Evolutionary conservation across 2,888 invertebrate genomes (phyloP), one percentile per base, ranked within the genome.

Genomic region (Drosophila pseudotalamancana): DNA sequence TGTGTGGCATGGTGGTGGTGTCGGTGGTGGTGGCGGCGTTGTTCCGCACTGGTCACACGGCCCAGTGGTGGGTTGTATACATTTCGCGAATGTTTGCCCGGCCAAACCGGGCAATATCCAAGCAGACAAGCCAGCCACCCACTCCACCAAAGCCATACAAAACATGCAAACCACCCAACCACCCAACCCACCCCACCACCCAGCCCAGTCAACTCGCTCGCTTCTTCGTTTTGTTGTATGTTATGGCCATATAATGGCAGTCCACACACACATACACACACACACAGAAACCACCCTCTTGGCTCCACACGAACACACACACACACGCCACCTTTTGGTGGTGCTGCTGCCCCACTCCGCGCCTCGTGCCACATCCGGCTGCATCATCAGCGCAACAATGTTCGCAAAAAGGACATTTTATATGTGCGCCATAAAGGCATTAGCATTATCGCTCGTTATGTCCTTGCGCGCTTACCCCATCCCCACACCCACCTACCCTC

Each of bases 401-500:
- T 87, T 85, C 43, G 87, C 76, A 72, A 82, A 88, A 88, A 74
- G 87, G 87, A 88, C 83, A 88, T 82, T 85, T 88, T 87, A 87
- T 78, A 74, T 87, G 74, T 85, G 80, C 79, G 67, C 81, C 86
- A 85, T 79, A 88, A 85, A 87, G 71, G 86, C 85, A 88, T 88
- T 88, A 87, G 87, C 88, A 88, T 84, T 84, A 87, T 88, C 84
- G 84, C 88, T 87, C 84, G 88, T 84, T 88, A 87, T 88, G 77
- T 78, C 82, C 76, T 73, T 53, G 70, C 62, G 40, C 49, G 57
- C 65, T 57, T 50, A 40, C 40, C 34, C 12, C 37, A 3, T 16
- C n/a, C 11, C 9, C n/a, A 16, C 1, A 21, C 9, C 40, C 21
- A 6, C 34, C 9, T 14, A 6, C 37, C 9, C n/a, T 0, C 50